A percentile compares a stretch with the other conserved stretches of the same genome.
phyloP scores from a whole-genome alignment of 2,113 vertebrate species.

The Thomomys bottae region DNA sequence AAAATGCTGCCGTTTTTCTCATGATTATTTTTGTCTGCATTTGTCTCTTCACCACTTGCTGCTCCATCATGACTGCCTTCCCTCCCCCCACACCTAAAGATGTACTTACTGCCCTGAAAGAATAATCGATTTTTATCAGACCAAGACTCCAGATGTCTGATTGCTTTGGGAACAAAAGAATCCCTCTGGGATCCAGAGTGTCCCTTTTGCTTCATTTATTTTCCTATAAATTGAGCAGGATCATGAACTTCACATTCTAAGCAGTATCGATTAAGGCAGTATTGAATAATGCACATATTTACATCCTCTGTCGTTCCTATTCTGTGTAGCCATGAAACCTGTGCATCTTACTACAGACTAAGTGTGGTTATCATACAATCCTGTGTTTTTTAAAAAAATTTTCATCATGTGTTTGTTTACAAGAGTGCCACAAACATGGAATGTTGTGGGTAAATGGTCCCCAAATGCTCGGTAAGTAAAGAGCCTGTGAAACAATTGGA shows the following conservation, averaged over 20 bases:
- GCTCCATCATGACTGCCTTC: neutral
- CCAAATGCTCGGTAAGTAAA: constrained; percentile 47
- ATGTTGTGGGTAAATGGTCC: neutral
- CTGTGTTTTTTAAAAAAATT: constrained; percentile 10
- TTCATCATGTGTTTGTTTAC: constrained; percentile 22
- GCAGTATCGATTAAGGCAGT: constrained; percentile 36
- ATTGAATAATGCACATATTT: neutral
- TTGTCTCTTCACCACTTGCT: neutral
- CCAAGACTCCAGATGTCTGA: constrained; percentile 61
- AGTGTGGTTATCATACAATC: neutral
- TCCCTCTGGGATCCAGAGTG: constrained; percentile 40
- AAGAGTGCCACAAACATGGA: constrained; percentile 40
- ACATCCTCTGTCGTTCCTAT: neutral
- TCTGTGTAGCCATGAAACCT: neutral
- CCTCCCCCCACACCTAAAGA: constrained; percentile 39
- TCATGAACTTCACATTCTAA: constrained; percentile 61
- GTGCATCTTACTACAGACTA: neutral
- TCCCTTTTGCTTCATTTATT: constrained; percentile 61
- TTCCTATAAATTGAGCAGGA: constrained; percentile 54
- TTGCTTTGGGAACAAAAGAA: constrained; percentile 40
- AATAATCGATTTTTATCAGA: constrained; percentile 75
- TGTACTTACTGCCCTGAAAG: constrained; percentile 53
- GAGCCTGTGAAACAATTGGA: neutral
- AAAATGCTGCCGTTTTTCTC: constrained; percentile 33
- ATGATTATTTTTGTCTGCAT: neutral